A percentile compares a stretch with the other conserved stretches of the same genome.
phyloP scores from a whole-genome alignment of 2,797 vertebrate species.

The Ceryle rudis region DNA sequence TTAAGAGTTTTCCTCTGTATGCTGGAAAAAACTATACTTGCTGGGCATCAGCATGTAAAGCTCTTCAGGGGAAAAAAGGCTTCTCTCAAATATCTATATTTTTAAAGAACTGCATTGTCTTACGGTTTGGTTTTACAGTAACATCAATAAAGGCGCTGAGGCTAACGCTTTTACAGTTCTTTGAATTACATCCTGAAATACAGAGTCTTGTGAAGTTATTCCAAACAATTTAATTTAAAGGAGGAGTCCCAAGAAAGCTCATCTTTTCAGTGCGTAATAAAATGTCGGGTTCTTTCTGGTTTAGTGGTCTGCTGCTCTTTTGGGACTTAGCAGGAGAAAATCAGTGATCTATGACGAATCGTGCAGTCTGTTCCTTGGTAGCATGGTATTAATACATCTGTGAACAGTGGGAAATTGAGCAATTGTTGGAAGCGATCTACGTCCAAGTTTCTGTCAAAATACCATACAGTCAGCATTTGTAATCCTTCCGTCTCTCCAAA shows the following conservation, averaged over 20 bases:
- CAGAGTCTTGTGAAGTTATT: not conserved
- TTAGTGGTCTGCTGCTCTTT: constrained; percentile 21
- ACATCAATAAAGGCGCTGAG: not conserved
- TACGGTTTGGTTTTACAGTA: not conserved
- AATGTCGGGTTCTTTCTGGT: not conserved
- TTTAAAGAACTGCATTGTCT: not conserved
- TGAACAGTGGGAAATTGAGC: constrained; percentile 26
- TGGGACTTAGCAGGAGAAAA: constrained; percentile 14
- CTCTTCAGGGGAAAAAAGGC: not conserved
- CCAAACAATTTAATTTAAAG: not conserved
- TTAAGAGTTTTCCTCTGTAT: not conserved
- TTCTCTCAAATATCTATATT: not conserved
- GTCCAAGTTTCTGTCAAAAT: constrained; percentile 21
- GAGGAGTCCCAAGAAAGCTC: not conserved
- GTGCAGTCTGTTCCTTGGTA: not conserved
- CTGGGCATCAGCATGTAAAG: not conserved
- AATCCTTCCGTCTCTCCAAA: not conserved
- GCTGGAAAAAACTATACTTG: not conserved
- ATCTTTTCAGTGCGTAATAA: not conserved
- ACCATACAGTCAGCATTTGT: not conserved
- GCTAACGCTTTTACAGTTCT: not conserved
- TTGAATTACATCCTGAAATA: not conserved
- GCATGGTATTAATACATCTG: not conserved
- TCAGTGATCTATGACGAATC: not conserved
- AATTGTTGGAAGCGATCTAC: not conserved